Conservation (phyloP, 2,888 invertebrate species). For the Piscicola geometra region DNA sequence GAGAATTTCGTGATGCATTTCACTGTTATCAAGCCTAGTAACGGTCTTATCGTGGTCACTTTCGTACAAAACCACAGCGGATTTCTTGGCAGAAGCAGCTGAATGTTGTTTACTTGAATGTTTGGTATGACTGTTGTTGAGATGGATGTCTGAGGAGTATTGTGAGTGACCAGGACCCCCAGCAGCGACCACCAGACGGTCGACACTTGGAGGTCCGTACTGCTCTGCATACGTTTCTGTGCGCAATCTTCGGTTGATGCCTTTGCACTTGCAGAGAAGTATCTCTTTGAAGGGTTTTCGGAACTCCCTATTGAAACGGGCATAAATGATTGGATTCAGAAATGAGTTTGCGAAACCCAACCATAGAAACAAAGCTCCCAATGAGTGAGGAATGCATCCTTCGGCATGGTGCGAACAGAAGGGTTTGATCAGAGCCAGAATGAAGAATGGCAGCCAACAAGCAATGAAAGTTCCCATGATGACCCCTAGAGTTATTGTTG, state of each 20-base stretch:
- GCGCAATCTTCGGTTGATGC: constrained; percentile 53
- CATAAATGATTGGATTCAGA: constrained; percentile 92
- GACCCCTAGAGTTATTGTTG: constrained; percentile 87
- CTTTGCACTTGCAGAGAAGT: constrained; percentile 63
- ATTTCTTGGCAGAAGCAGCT: constrained; percentile 30
- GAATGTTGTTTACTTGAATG: not conserved
- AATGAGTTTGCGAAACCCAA: constrained; percentile 86
- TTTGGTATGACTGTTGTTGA: not conserved
- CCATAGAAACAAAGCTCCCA: constrained; percentile 52
- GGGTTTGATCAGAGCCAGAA: constrained; percentile 72
- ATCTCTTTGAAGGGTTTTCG: constrained; percentile 92
- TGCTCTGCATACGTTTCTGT: constrained; percentile 55
- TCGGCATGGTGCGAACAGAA: constrained; percentile 45
- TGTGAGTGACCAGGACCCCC: constrained; percentile 13
- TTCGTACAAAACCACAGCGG: constrained; percentile 51
- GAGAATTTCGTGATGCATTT: not conserved
- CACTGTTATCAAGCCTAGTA: constrained; percentile 45
- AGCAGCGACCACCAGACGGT: constrained; percentile 18
- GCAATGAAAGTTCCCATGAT: constrained; percentile 90
- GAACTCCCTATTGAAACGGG: constrained; percentile 89
- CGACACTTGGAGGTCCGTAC: constrained; percentile 44
- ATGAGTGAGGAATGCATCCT: constrained; percentile 48
- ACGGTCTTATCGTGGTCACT: constrained; percentile 51
- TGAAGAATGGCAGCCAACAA: constrained; percentile 94
- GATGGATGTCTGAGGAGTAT: not conserved